Base-by-base conservation (phyloP, 2,888 invertebrate species). In the Agrotis exclamationis region DNA sequence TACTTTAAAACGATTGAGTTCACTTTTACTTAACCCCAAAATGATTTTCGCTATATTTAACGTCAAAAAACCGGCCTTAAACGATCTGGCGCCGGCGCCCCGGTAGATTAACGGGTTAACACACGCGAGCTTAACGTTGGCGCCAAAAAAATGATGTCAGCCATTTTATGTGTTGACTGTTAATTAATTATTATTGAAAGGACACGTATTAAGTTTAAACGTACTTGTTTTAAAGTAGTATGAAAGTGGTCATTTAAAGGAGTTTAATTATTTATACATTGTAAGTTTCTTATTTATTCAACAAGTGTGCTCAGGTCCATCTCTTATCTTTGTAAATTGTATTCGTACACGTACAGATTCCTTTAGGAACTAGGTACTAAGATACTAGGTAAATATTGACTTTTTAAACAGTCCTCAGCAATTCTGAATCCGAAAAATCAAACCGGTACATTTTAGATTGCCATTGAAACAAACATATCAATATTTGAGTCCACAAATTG, bases 81-180 rank as follows among this genome's bases (percentile, higher is more conserved):
- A 64, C 62, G 70, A 73, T 77, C 47, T 62, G 83, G 80, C 75
- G 85, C 80, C 80, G 39, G 39, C 76, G 58, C 56, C 22, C 56
- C 22, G 9, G 58, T 73, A 51, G 76, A 76, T 84, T 84, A 81
- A 72, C 78, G 64, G 73, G 51, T 76, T 73, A 73, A 66, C 69
- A 63, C 75, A 68, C 47, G 70, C 70, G 73, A 20, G 47, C 16
- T 50, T 65, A 66, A 75, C 39, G 44, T 28, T 63, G 82, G 82
- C 85, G 85, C 84, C 85, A 79, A 74, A 67, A 77, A 67, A 73
- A 69, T 64, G 58, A 33, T 78, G 81, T 63, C 76, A 28, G 75
- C 69, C 74, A 72, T 81, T 76, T 78, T 57, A 48, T 1, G 58
- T 63, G 82, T 63, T 79, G 76, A 74, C 74, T 76, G 63, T 60